phyloP scores from a whole-genome alignment of 2,888 invertebrate species.

The Agelastica alni region DNA sequence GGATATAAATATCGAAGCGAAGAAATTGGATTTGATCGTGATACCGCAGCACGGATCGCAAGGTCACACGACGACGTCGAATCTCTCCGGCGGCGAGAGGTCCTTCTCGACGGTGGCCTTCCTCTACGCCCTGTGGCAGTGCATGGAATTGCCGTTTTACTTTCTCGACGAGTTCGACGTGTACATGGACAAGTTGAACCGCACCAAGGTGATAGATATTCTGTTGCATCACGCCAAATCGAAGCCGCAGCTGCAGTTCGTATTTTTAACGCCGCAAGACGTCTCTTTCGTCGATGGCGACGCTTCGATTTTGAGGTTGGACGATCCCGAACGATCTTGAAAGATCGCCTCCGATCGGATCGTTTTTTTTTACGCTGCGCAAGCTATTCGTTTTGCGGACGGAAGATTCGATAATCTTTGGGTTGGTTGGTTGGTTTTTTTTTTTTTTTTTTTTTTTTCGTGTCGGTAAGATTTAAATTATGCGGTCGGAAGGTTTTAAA shows the following conservation, averaged over 20 bases:
- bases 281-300: conserved; percentile 58
- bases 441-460: too few species aligned
- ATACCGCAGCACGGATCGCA: conserved; percentile 61
- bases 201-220: conserved; percentile 77
- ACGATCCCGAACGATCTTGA: conserved; percentile 12
- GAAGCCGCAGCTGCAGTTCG: conserved; percentile 75
- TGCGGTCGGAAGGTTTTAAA: too few species aligned
- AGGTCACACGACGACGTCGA: conserved; percentile 61
- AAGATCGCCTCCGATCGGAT: too few species aligned
- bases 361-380: too few species aligned
- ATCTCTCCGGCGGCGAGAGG: conserved; percentile 93
- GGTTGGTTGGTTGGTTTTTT: too few species aligned
- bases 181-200: conserved; percentile 90
- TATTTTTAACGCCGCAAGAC: conserved; percentile 89
- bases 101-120: conserved; percentile 95
- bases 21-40: conserved; percentile 60
- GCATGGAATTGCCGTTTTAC: conserved; percentile 89
- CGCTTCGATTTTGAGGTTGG: conserved; percentile 48
- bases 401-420: too few species aligned
- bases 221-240: conserved; percentile 74
- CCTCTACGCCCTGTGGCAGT: conserved; percentile 91
- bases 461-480: too few species aligned
- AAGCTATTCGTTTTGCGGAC: too few species aligned
- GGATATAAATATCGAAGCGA: conserved; percentile 59
- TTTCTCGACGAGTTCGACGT: conserved; percentile 97